Evolutionary conservation across 2,797 vertebrate genomes (phyloP).

Genomic region (Clarias fuscus): DNA sequence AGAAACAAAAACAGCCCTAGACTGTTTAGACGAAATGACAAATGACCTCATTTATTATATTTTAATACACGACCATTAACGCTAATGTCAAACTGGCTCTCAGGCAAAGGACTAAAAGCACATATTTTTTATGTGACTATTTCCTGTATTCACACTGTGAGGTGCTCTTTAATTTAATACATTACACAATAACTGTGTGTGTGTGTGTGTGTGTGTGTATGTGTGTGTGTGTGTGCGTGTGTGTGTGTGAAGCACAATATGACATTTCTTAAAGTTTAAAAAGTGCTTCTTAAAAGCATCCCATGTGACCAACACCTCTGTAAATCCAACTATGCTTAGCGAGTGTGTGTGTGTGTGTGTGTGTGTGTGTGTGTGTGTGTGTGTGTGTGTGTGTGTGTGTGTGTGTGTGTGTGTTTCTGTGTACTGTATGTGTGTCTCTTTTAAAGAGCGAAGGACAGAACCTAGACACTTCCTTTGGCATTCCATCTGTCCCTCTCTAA

Average conservation of each 20-base stretch:
- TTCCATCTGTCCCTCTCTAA: conserved; percentile 47
- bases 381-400: conserved; percentile 34
- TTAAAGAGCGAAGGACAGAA: conserved; percentile 39
- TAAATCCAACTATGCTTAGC: neutral
- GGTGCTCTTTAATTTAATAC: conserved; percentile 31
- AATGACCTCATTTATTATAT: conserved; percentile 9
- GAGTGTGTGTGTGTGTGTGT: conserved; percentile 20
- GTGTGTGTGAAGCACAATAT: neutral
- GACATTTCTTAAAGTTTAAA: conserved; percentile 33
- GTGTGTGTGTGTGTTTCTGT: conserved; percentile 28
- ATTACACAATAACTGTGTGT: neutral
- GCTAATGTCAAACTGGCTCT: conserved; percentile 4
- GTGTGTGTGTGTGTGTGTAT: conserved; percentile 9
- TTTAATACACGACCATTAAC: neutral
- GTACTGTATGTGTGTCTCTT: conserved; percentile 29
- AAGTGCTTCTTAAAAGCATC: conserved; percentile 19
- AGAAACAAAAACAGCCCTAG: neutral
- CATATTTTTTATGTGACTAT: neutral
- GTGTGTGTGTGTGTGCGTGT: conserved; percentile 5
- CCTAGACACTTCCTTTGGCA: conserved; percentile 36
- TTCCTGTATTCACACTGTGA: conserved; percentile 9
- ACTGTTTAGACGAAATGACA: neutral
- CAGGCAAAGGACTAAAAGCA: neutral
- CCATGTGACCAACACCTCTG: conserved; percentile 10
- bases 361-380: conserved; percentile 25